Percentiles rank a stretch among this genome's conserved stretches.
phyloP scores from a whole-genome alignment of 2,888 invertebrate species.

The Drosophila mayaguana region DNA sequence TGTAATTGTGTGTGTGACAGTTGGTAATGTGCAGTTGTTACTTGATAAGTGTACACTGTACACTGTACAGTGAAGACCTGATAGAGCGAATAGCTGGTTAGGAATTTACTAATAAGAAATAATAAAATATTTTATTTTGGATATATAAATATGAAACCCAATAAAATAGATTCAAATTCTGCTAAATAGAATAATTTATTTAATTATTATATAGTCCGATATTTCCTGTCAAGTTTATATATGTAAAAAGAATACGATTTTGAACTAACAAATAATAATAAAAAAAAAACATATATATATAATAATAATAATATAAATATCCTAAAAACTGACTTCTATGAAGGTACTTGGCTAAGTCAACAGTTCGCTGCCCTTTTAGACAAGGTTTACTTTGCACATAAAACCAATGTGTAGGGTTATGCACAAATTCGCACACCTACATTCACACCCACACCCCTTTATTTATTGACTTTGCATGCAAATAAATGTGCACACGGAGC shows the following conservation, averaged over 20 bases:
- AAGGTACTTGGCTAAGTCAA: not conserved
- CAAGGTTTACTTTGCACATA: conserved; percentile 33
- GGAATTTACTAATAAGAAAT: not conserved
- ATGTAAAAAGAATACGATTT: too few relatives aligned
- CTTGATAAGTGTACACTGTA: conserved; percentile 45
- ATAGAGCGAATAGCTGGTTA: not conserved
- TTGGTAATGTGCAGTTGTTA: conserved; percentile 59
- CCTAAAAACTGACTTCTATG: too few relatives aligned
- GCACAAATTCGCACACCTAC: conserved; percentile 20
- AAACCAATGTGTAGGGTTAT: conserved; percentile 61
- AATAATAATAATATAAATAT: too few relatives aligned
- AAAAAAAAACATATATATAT: too few relatives aligned
- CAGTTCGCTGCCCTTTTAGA: not conserved
- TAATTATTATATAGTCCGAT: not conserved
- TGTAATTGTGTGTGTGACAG: conserved; percentile 52
- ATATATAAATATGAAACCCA: too few relatives aligned
- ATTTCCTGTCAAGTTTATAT: not conserved
- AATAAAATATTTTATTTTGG: not conserved
- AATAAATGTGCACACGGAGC: conserved; percentile 61
- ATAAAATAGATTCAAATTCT: too few relatives aligned
- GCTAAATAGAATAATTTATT: not conserved
- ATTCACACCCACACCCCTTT: conserved; percentile 14
- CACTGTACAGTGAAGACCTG: not conserved
- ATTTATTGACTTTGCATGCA: conserved; percentile 76
- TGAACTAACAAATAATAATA: too few relatives aligned